Evolutionary conservation across 2,888 invertebrate species (phyloP).

Genomic region (Torymus tubicola): DNA sequence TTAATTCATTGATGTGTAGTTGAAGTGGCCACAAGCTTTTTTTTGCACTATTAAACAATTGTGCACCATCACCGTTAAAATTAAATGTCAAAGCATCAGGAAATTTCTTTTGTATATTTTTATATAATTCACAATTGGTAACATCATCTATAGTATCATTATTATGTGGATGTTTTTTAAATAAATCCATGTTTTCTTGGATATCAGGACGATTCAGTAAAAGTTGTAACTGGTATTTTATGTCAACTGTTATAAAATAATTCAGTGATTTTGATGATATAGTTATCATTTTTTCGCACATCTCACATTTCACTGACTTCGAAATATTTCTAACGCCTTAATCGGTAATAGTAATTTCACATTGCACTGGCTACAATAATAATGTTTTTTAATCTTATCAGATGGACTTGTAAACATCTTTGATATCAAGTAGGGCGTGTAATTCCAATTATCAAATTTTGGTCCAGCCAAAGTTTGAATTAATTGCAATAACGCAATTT

Average conservation of each 20-base stretch:
- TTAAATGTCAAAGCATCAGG: too few species aligned
- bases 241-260: conserved; percentile 7
- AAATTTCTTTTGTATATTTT: too few species aligned
- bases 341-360: conserved; percentile 2
- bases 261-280: conserved; percentile 18
- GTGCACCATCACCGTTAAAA: too few species aligned
- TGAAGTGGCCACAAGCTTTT: too few species aligned
- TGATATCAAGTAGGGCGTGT: conserved; percentile 9
- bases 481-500: conserved; percentile 3
- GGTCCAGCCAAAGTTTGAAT: conserved; percentile 5
- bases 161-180: background rate
- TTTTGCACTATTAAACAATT: too few species aligned
- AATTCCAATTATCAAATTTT: conserved; percentile 14
- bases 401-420: background rate
- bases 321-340: background rate
- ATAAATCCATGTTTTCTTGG: conserved; percentile 14
- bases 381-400: conserved; percentile 16
- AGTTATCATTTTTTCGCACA: background rate
- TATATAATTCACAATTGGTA: too few species aligned
- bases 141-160: too few species aligned
- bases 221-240: conserved; percentile 9
- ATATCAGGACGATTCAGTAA: conserved; percentile 22
- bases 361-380: conserved; percentile 18
- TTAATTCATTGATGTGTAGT: too few species aligned
- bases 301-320: background rate